A percentile compares a stretch with the other conserved stretches of the same genome.
Conservation (phyloP, 2,797 vertebrate species). For the Bradypus variegatus region DNA sequence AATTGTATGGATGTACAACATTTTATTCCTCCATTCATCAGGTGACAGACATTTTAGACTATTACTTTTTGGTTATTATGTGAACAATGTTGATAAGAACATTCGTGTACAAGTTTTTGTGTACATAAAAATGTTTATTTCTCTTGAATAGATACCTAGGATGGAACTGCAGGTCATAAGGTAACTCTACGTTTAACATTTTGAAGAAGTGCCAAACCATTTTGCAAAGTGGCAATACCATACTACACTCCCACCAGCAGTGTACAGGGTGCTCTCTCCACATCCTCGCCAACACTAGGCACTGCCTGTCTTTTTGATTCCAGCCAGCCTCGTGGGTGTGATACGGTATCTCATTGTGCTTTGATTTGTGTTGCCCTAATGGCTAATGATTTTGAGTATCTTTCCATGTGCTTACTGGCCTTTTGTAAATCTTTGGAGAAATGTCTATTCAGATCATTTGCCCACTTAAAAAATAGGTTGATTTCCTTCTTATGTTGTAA, state of each 20-base stretch:
- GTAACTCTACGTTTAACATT: not conserved
- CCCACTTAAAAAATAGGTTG: not conserved
- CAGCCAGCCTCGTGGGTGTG: too few species aligned
- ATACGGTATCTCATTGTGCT: not conserved
- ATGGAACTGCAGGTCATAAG: not conserved
- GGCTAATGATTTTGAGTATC: not conserved
- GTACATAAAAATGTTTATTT: not conserved
- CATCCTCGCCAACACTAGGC: not conserved
- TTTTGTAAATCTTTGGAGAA: too few species aligned
- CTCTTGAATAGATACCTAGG: not conserved
- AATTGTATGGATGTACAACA: not conserved
- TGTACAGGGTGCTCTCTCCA: not conserved
- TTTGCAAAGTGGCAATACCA: not conserved
- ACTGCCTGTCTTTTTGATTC: not conserved
- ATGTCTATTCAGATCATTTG: not conserved
- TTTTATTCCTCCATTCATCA: not conserved
- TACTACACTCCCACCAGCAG: not conserved
- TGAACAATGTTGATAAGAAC: not conserved
- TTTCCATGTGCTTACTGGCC: not conserved
- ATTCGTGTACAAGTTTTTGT: not conserved
- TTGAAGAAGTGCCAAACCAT: not conserved
- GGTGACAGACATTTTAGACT: not conserved
- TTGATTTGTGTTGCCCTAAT: not conserved
- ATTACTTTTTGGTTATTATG: not conserved
- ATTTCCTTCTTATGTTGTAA: not conserved